These are phyloP conservation scores for Polyommatus icarus DNA, from an alignment of 2,888 invertebrate species.

Conservation along the genomic window DNA sequence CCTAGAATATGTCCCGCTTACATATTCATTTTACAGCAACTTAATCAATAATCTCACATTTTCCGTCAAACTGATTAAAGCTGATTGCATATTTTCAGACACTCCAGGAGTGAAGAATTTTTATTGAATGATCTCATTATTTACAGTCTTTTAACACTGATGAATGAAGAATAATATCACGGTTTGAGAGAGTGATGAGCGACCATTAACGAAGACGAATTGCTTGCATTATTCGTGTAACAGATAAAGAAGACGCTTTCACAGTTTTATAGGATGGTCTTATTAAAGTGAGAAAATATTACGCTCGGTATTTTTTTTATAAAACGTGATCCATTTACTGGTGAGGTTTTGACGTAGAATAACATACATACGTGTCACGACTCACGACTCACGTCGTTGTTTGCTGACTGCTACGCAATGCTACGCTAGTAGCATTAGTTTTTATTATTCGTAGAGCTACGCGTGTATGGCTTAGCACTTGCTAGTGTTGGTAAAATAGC, in stretches of 20 bases:
- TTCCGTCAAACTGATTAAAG: background rate
- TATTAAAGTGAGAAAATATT: constrained; percentile 48
- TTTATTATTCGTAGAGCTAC: background rate
- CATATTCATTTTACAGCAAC: background rate
- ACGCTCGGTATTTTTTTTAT: background rate
- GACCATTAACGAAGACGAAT: constrained; percentile 61
- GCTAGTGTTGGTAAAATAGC: too few relatives aligned
- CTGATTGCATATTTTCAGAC: background rate
- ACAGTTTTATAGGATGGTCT: constrained; percentile 60
- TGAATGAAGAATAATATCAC: constrained; percentile 60
- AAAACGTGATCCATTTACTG: constrained; percentile 5
- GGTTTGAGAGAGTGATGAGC: constrained; percentile 56
- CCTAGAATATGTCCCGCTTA: too few relatives aligned
- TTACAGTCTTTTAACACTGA: constrained; percentile 52
- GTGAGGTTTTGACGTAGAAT: background rate
- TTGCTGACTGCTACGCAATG: background rate
- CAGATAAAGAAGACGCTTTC: constrained; percentile 66
- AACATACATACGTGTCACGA: background rate
- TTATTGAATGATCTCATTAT: constrained; percentile 39
- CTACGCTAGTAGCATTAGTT: background rate
- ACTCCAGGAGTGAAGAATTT: constrained; percentile 21
- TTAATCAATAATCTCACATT: background rate
- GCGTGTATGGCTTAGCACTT: background rate
- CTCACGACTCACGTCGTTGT: background rate
- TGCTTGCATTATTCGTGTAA: constrained; percentile 59